A percentile compares a stretch with the other conserved stretches of the same genome.
These are phyloP conservation scores for Dascillus cervinus DNA, from an alignment of 2,888 invertebrate species.

Conservation along the genomic window DNA sequence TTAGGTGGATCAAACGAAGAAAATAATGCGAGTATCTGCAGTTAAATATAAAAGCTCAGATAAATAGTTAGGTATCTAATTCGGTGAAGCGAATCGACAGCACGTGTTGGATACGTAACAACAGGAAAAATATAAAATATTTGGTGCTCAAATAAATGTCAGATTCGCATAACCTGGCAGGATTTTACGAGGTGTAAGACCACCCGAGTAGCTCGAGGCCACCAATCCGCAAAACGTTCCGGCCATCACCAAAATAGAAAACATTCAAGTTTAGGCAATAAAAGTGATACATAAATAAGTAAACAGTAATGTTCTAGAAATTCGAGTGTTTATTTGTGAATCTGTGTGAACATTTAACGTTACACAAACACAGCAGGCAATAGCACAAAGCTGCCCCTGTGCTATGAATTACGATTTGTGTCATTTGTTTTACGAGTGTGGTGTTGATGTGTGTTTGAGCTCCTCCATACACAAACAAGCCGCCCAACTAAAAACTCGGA, in stretches of 20 bases:
- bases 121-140: slow-evolving; percentile 4
- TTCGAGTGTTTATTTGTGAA: slow-evolving; percentile 43
- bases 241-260: slow-evolving; percentile 35
- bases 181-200: slow-evolving; percentile 31
- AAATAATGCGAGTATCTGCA: no score
- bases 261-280: slow-evolving; percentile 34
- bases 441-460: slow-evolving; percentile 6
- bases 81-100: no score
- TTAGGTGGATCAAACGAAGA: no score
- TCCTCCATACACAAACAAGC: slow-evolving; percentile 1
- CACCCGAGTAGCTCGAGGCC: slow-evolving; percentile 24
- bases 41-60: no score
- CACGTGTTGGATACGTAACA: no score
- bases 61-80: no score
- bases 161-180: slow-evolving; percentile 26
- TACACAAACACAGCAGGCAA: slow-evolving; percentile 26
- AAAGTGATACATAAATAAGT: slow-evolving; percentile 40
- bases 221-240: slow-evolving; percentile 25
- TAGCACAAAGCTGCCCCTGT: slow-evolving; percentile 21
- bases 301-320: slow-evolving; percentile 42
- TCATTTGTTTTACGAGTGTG: slow-evolving; percentile 13
- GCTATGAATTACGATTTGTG: slow-evolving; percentile 13
- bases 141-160: slow-evolving; percentile 11
- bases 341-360: slow-evolving; percentile 36
- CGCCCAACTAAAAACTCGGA: slow-evolving; percentile 8